These are phyloP conservation scores for Marmota flaviventris DNA, from an alignment of 2,113 vertebrate genomes.

Conservation along the genomic window DNA sequence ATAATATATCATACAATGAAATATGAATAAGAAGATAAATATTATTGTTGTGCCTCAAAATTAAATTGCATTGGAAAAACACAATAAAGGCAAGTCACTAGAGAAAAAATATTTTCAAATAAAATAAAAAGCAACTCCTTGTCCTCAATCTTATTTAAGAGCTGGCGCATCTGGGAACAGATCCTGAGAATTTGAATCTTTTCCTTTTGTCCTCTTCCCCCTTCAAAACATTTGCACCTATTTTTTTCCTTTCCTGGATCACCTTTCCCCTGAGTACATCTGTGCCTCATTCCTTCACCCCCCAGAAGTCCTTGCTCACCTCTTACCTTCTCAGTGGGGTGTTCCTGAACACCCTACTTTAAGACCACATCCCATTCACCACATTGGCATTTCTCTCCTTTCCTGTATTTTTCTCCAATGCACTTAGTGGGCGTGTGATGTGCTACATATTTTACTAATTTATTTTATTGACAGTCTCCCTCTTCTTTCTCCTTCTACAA, in stretches of 20 bases:
- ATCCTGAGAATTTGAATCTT: not conserved
- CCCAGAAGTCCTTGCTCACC: not conserved
- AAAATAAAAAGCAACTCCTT: not conserved
- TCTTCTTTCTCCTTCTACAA: not conserved
- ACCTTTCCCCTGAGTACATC: not conserved
- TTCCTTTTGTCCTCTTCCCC: not conserved
- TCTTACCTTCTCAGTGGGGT: not conserved
- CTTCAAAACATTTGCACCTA: not conserved
- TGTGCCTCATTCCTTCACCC: not conserved
- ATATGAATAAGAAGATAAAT: conserved; percentile 15
- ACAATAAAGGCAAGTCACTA: conserved; percentile 13
- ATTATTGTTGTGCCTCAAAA: conserved; percentile 4
- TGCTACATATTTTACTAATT: not conserved
- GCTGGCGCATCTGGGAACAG: not conserved
- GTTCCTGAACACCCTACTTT: not conserved
- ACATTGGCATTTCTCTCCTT: not conserved
- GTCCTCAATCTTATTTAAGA: not conserved
- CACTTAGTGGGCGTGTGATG: not conserved
- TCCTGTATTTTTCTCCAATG: not conserved
- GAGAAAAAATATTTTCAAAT: not conserved
- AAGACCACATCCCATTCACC: not conserved
- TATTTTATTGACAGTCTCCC: not conserved
- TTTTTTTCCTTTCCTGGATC: not conserved
- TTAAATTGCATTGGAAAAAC: conserved; percentile 23
- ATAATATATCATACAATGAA: not conserved